phyloP scores from a whole-genome alignment of 2,113 vertebrate genomes.

The Sarotherodon lohbergeri region DNA sequence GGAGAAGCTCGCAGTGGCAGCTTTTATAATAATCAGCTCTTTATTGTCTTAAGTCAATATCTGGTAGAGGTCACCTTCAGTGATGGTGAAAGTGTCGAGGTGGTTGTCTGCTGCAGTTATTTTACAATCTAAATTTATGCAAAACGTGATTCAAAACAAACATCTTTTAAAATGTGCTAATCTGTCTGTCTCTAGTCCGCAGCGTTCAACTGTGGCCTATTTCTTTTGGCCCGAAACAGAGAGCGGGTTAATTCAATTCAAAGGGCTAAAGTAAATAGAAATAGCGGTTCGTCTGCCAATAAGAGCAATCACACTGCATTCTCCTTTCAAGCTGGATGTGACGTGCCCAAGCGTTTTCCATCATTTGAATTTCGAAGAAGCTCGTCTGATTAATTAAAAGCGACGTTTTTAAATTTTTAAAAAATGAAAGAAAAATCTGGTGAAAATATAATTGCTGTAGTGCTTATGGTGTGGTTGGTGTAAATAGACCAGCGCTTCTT shows the following conservation, averaged over 20 bases:
- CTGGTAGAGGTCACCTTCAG: neutral
- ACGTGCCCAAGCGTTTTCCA: slow-evolving; percentile 13
- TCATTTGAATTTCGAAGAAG: slow-evolving; percentile 4
- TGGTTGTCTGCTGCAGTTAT: neutral
- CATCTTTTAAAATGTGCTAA: neutral
- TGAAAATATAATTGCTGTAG: neutral
- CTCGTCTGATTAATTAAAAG: slow-evolving; percentile 14
- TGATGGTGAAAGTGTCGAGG: neutral
- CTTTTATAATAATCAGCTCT: neutral
- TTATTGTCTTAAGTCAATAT: neutral
- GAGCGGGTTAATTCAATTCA: slow-evolving; percentile 19
- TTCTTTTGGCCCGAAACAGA: slow-evolving; percentile 16
- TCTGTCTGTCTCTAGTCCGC: neutral
- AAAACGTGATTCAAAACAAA: neutral
- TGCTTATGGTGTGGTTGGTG: slow-evolving; percentile 14
- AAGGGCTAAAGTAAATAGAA: slow-evolving; percentile 17
- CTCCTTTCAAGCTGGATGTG: neutral
- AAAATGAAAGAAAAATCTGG: neutral
- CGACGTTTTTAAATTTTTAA: neutral
- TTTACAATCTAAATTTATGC: neutral
- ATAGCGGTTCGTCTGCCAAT: neutral
- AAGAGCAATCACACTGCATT: neutral
- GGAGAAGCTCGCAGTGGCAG: neutral
- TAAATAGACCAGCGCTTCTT: slow-evolving; percentile 23
- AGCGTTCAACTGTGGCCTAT: slow-evolving; percentile 9